Base-by-base conservation (phyloP, 2,888 invertebrate species). In the Agrotis clavis region DNA sequence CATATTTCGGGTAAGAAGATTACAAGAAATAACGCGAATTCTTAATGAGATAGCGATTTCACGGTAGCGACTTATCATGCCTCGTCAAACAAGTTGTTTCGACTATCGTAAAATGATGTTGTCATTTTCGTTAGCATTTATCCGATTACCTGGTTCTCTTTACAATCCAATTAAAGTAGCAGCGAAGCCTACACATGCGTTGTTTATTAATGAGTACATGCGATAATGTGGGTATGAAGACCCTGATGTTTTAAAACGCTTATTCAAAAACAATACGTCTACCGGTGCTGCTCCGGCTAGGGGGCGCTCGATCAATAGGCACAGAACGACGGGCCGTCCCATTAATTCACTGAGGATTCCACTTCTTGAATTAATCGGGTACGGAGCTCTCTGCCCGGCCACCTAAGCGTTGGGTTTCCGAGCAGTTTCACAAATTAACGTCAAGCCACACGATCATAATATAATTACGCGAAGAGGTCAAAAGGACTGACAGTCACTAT, bases 401-500 rank as follows among this genome's bases (percentile, higher is more conserved):
- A 89, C 89, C 90, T 92, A 93, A 93, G 91, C 92, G 90, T 91
- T 90, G 89, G 93, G 91, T 92, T 93, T 92, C 93, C 92, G 89
- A 92, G 92, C 92, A 93, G 93, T 92, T 94, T 93, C 93, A 92
- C 93, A 93, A 94, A 93, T 94, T 93, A 94, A 93, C 93, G 91
- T 92, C 91, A 91, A 90, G 88, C 90, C 87, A 89, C 89, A 89
- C 87, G 89, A 90, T 91, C 89, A 90, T 91, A 92, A 92, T 91
- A 91, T 89, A 90, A 91, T 91, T 88, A 89, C 87, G 85, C 81
- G 84, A 86, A 85, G 85, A 84, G 86, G 83, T 86, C 84, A 81
- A 85, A 85, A 83, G 85, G 83, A 82, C 80, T 78, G 79, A 74
- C 71, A 81, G 81, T 78, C 74, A 82, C 83, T 82, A 80, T 75